phyloP scores from a whole-genome alignment of 2,888 invertebrate genomes.

The Drosophila trichaetosa region DNA sequence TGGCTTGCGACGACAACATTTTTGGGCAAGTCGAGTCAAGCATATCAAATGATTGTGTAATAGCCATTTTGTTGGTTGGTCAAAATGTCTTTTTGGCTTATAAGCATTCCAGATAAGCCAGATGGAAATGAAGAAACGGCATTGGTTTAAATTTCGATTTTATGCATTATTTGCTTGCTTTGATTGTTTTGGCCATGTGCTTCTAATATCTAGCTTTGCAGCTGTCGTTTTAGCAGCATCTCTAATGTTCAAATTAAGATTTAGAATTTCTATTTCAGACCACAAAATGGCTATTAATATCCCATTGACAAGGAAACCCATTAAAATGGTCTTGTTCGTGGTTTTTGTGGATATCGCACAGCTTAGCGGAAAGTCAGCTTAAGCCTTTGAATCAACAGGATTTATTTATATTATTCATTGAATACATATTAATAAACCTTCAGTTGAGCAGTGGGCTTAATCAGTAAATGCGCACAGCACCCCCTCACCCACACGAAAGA shows the following conservation, averaged over 20 bases:
- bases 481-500: not conserved
- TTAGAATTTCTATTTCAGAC: not conserved
- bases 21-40: constrained; percentile 5
- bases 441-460: constrained; percentile 5
- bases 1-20: not conserved
- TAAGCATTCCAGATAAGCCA: not conserved
- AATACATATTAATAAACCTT: constrained; percentile 52
- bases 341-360: constrained; percentile 3
- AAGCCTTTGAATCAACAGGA: constrained; percentile 45
- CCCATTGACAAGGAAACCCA: not conserved
- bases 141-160: not conserved
- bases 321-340: not conserved
- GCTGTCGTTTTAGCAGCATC: not conserved
- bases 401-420: no score
- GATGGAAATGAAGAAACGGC: not conserved
- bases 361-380: constrained; percentile 24
- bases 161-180: not conserved
- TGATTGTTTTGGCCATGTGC: not conserved
- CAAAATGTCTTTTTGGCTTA: not conserved
- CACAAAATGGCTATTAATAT: not conserved
- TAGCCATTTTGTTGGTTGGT: not conserved
- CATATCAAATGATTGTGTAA: constrained; percentile 27
- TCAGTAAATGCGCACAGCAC: constrained; percentile 8
- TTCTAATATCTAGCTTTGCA: not conserved
- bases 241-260: not conserved